Evolutionary conservation across 1,140 invertebrate species (phyloP).

Genomic region (Globodera ellingtonae): DNA sequence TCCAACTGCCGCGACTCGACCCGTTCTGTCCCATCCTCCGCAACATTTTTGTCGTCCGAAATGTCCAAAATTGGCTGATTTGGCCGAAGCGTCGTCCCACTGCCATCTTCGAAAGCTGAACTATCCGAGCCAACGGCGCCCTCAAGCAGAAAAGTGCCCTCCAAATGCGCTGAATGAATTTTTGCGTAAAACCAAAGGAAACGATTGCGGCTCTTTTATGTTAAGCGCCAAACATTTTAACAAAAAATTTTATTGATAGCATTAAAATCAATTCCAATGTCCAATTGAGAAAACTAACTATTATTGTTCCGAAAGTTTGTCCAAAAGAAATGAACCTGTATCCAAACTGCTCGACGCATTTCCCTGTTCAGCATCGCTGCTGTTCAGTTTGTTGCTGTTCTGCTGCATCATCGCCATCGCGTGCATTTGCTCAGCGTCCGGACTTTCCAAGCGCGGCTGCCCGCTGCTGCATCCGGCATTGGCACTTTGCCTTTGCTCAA

Average conservation of each 20-base stretch:
- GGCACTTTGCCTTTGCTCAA: not conserved
- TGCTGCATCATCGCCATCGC: not conserved
- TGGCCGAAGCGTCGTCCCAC: no score
- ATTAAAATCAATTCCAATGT: not conserved
- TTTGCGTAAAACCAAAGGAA: not conserved
- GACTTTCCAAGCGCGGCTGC: not conserved
- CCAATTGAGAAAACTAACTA: not conserved
- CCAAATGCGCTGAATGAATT: not conserved
- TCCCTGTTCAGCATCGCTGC: not conserved
- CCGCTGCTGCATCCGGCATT: not conserved
- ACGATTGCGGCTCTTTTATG: no score
- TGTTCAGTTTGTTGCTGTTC: not conserved
- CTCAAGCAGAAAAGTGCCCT: not conserved
- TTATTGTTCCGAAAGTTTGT: no score
- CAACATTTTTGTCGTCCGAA: no score
- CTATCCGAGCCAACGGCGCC: not conserved
- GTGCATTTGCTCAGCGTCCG: not conserved
- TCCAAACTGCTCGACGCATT: not conserved
- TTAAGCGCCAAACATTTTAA: no score
- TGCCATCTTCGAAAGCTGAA: not conserved
- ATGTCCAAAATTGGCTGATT: no score
- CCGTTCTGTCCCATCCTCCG: no score
- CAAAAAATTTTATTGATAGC: not conserved
- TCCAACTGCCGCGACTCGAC: no score
- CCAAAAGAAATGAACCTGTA: not conserved